Conservation (phyloP, 1,140 invertebrate genomes). For the Panagrolaimus sp. region DNA sequence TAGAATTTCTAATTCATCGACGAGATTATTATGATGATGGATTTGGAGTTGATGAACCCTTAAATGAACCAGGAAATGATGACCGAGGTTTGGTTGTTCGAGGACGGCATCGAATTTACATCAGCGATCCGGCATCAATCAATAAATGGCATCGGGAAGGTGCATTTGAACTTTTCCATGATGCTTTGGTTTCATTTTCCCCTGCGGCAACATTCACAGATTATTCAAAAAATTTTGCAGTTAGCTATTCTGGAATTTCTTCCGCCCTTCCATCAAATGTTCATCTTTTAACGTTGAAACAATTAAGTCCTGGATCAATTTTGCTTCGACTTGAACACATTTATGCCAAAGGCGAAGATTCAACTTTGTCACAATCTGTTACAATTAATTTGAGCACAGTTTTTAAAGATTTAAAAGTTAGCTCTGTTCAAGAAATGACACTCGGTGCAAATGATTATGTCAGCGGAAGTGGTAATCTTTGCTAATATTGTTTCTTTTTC, state of each 20-base stretch:
- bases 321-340: constrained; percentile 13
- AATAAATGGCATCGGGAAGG: not conserved
- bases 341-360: constrained; percentile 1
- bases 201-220: not conserved
- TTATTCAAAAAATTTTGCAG: not conserved
- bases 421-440: not conserved
- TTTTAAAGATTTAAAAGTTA: not conserved
- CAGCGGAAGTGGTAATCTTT: not conserved
- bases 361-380: not conserved
- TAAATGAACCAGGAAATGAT: constrained; percentile 74
- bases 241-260: not conserved
- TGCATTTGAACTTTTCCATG: constrained; percentile 6
- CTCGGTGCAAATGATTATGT: constrained; percentile 4
- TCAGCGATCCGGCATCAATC: constrained; percentile 20
- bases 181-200: constrained; percentile 3
- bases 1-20: constrained; percentile 69
- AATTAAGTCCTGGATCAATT: not conserved
- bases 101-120: constrained; percentile 65
- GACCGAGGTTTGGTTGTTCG: constrained; percentile 70
- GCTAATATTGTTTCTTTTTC: too few species aligned
- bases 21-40: constrained; percentile 79
- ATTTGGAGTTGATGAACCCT: constrained; percentile 76
- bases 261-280: not conserved
- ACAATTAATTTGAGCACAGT: not conserved
- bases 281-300: not conserved